Evolutionary conservation across 2,797 vertebrate genomes (phyloP), one percentile per base, ranked within the genome.

Genomic region (Huso huso): DNA sequence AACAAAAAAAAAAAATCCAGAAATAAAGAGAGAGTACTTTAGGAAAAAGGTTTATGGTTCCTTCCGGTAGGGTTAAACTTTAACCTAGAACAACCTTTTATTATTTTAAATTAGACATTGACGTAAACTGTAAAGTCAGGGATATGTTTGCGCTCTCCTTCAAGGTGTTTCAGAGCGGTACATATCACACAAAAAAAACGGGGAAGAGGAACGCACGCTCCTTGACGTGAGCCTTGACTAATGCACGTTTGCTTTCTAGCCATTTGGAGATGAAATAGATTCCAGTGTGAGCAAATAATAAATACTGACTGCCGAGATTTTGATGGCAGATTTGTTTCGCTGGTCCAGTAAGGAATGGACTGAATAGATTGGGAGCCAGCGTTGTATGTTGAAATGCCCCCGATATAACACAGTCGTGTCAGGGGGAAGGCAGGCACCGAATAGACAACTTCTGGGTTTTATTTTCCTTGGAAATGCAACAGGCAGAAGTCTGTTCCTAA

Each of bases 401-500:
- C 37, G 37, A 4, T 37, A 37, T 37, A 37, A 37, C 37, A 6
- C 48, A 49, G 71, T 65, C 73, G 15, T 18, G 15, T 18, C 15
- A 18, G 69, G 57, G 2, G 72, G 50, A 76, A 79, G 51, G 58
- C 62, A 53, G 8, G 15, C 10, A 77, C 81, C 89, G 85, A 88
- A 81, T 85, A 84, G 79, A 77, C 79, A 83, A 82, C 81, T 77
- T 83, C 78, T 78, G 61, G 61, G 61, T 62, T 23, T 37, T 62
- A 37, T 62, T 62, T 62, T 62, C 61, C 15, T 62, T 62, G 80
- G 79, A 81, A 79, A 80, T 84, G 81, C 83, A 88, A 89, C 89
- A 90, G 89, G 86, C 77, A 65, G 81, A 81, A 77, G 82, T 81
- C 82, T 90, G 89, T 90, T 90, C 82, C 83, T 84, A 84, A 82